Conservation (phyloP, 2,797 vertebrate species). For the Myiotriccus ornatus region DNA sequence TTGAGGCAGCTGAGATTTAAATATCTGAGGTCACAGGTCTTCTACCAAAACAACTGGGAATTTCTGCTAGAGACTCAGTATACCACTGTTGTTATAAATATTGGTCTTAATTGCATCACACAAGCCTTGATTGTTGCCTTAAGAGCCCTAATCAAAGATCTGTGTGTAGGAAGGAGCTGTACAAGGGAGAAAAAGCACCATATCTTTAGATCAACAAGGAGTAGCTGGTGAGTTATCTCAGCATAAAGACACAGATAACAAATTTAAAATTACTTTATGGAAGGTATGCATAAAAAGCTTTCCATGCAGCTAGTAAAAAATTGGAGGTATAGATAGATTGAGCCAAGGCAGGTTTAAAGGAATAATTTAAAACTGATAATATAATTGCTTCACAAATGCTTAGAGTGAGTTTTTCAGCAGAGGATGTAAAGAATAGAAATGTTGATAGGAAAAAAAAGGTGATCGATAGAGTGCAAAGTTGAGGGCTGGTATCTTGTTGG, state of each 20-base stretch:
- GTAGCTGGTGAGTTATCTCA: not conserved
- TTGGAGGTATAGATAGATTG: not conserved
- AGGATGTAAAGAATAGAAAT: not conserved
- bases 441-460: not conserved
- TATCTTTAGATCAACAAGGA: not conserved
- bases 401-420: not conserved
- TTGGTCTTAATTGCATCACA: not conserved
- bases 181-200: not conserved
- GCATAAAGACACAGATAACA: not conserved
- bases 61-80: not conserved
- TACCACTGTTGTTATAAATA: not conserved
- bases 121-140: not conserved
- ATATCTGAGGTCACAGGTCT: not conserved
- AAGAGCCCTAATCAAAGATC: not conserved
- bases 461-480: not conserved
- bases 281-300: not conserved
- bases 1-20: not conserved
- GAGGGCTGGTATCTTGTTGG: not conserved
- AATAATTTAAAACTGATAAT: not conserved
- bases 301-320: not conserved
- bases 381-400: not conserved
- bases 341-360: not conserved
- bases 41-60: not conserved
- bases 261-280: not conserved
- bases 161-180: not conserved